Evolutionary conservation across 2,797 vertebrate genomes (phyloP).

Genomic region (Periophthalmus magnuspinnatus): DNA sequence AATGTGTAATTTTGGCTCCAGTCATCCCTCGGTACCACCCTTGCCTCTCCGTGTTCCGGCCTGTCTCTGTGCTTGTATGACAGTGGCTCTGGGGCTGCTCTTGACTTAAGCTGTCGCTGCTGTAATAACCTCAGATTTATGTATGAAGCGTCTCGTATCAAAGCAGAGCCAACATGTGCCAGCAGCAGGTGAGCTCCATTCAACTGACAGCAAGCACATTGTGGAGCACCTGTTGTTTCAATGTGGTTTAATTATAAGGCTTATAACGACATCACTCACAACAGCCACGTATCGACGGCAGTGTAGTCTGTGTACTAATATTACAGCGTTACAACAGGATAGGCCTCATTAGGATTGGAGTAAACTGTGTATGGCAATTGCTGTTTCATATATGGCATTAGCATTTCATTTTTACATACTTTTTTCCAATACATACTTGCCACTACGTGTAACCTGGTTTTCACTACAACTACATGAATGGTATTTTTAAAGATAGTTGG

Average conservation of each 20-base stretch:
- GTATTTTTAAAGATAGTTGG: no score
- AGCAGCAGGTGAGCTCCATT: conserved; percentile 19
- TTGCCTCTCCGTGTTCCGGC: not conserved
- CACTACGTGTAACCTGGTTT: no score
- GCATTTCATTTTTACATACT: no score
- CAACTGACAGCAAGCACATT: conserved; percentile 3
- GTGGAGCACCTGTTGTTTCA: conserved; percentile 10
- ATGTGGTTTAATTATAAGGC: not conserved
- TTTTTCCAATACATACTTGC: no score
- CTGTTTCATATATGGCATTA: not conserved
- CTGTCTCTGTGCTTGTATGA: conserved; percentile 35
- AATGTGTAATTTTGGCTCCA: not conserved
- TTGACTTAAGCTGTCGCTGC: conserved; percentile 51
- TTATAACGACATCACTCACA: conserved; percentile 1
- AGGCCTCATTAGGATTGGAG: not conserved
- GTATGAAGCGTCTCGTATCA: conserved; percentile 44
- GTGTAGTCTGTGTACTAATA: not conserved
- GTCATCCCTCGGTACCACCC: not conserved
- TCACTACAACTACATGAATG: no score
- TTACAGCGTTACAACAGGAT: not conserved
- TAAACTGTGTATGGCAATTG: not conserved
- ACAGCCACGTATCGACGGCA: not conserved
- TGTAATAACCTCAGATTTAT: conserved; percentile 52
- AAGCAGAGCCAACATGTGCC: conserved; percentile 18
- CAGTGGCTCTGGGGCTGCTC: conserved; percentile 46